Evolutionary conservation across 1,140 invertebrate genomes (phyloP).

Genomic region (Bombus confusus): DNA sequence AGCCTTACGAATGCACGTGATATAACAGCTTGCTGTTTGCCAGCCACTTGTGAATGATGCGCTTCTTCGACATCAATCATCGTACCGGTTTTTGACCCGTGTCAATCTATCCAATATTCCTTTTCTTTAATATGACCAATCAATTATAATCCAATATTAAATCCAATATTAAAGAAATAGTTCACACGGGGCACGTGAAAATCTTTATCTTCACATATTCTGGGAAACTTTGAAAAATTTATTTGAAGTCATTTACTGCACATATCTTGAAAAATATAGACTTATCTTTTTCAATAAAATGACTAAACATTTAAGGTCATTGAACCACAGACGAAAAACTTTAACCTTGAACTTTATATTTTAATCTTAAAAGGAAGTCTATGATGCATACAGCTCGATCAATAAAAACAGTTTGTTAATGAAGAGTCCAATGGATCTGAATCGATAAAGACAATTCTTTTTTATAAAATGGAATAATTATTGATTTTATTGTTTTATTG

Average conservation of each 20-base stretch:
- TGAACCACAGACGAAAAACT: too few relatives aligned
- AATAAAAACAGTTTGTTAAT: too few relatives aligned
- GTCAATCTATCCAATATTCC: not conserved
- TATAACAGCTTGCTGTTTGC: conserved; percentile 31
- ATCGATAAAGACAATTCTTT: too few relatives aligned
- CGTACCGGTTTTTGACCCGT: not conserved
- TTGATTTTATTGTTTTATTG: not conserved
- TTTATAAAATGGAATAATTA: not conserved
- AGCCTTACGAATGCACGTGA: conserved; percentile 28
- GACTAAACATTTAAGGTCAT: too few relatives aligned
- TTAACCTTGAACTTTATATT: not conserved
- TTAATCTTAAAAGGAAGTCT: not conserved
- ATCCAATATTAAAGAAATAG: not conserved
- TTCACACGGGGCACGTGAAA: not conserved
- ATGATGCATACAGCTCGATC: not conserved
- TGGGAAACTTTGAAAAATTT: too few relatives aligned
- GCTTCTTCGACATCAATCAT: conserved; percentile 6
- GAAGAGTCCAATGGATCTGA: too few relatives aligned
- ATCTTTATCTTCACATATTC: not conserved
- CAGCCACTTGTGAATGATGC: conserved; percentile 23
- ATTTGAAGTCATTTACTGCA: too few relatives aligned
- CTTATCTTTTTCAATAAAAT: too few relatives aligned
- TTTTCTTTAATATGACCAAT: not conserved
- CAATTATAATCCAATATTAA: not conserved
- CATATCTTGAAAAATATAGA: too few relatives aligned